Evolutionary conservation across 2,888 invertebrate species (phyloP).

Genomic region (Dicyrtoma fusca): DNA sequence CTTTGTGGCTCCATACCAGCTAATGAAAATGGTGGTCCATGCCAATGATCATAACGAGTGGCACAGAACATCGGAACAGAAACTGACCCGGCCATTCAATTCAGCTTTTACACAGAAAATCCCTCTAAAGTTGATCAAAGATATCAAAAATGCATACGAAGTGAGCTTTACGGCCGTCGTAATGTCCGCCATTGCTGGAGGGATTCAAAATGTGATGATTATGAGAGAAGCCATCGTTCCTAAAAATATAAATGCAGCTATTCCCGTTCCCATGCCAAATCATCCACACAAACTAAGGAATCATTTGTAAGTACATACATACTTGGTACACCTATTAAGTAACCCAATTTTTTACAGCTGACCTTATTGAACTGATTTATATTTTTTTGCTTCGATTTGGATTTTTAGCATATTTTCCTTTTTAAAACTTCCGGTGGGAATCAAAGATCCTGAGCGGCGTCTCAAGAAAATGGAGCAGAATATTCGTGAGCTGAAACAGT

Average conservation of each 20-base stretch:
- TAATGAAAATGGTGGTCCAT: slow-evolving; percentile 41
- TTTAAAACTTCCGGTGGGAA: slow-evolving; percentile 46
- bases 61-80: slow-evolving; percentile 32
- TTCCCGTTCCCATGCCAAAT: slow-evolving; percentile 49
- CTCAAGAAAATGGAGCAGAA: slow-evolving; percentile 41
- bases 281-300: slow-evolving; percentile 48
- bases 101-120: slow-evolving; percentile 42
- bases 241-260: slow-evolving; percentile 40
- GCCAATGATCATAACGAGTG: slow-evolving; percentile 47
- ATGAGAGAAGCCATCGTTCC: slow-evolving; percentile 41
- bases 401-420: slow-evolving; percentile 47
- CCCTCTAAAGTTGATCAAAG: slow-evolving; percentile 44
- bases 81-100: slow-evolving; percentile 36
- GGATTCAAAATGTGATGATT: slow-evolving; percentile 43
- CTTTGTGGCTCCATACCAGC: slow-evolving; percentile 43
- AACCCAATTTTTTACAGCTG: background rate
- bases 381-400: background rate
- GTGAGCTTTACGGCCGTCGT: slow-evolving; percentile 50
- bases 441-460: slow-evolving; percentile 36
- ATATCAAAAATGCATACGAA: slow-evolving; percentile 43
- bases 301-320: slow-evolving; percentile 46
- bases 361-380: background rate
- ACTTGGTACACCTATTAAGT: no score
- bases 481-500: slow-evolving; percentile 36
- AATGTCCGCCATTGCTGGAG: slow-evolving; percentile 45